Evolutionary conservation across 2,113 vertebrate species (phyloP).

Genomic region (Neodontobutis hainanensis): DNA sequence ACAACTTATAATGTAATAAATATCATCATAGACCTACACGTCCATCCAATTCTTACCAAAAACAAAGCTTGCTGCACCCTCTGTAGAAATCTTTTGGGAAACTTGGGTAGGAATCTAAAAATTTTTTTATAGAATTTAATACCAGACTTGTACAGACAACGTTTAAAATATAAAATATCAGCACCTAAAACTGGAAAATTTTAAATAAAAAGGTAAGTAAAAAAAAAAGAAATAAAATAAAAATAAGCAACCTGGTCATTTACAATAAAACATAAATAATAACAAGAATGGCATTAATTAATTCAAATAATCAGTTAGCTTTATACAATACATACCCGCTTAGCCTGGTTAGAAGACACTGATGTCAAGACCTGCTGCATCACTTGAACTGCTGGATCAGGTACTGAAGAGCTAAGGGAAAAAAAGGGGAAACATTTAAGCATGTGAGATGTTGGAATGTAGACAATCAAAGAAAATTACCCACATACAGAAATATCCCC

Average conservation of each 20-base stretch:
- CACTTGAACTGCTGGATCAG: conserved; percentile 77
- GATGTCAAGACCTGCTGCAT: conserved; percentile 81
- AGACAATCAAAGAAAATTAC: not conserved
- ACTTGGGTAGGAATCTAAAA: conserved; percentile 63
- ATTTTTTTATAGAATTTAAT: conserved; percentile 7
- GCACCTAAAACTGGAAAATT: not conserved
- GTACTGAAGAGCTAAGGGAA: conserved; percentile 76
- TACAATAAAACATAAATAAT: too few species aligned
- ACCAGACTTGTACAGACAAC: not conserved
- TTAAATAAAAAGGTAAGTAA: too few species aligned
- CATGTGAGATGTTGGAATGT: too few species aligned
- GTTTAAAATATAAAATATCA: too few species aligned
- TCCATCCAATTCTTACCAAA: conserved; percentile 65
- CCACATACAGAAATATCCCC: too few species aligned
- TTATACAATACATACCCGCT: conserved; percentile 67
- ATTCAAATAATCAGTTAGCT: too few species aligned
- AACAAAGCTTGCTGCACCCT: conserved; percentile 57
- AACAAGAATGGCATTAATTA: too few species aligned
- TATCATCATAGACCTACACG: not conserved
- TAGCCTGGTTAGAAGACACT: conserved; percentile 81
- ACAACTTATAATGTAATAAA: too few species aligned
- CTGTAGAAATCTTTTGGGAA: conserved; percentile 57
- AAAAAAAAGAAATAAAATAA: too few species aligned
- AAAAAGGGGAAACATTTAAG: not conserved
- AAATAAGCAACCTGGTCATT: too few species aligned